Evolutionary conservation across 2,797 vertebrate species (phyloP).

Genomic region (Sardinella longiceps): DNA sequence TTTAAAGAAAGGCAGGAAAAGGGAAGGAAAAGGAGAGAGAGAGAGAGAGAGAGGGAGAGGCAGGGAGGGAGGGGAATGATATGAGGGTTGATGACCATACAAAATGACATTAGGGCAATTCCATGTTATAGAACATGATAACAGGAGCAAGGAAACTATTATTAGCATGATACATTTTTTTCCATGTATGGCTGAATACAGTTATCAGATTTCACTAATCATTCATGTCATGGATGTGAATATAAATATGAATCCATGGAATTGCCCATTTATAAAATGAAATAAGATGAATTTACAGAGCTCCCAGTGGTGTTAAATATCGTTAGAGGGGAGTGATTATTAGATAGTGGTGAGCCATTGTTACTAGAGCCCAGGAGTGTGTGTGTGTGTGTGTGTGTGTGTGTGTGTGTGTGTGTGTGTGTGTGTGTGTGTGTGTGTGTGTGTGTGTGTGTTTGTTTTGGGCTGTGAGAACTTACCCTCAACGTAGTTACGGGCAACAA

Average conservation of each 20-base stretch:
- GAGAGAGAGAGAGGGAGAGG: slow-evolving; percentile 34
- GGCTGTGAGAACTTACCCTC: slow-evolving; percentile 77
- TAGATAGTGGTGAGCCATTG: background rate
- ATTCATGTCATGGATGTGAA: no score
- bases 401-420: background rate
- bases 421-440: background rate
- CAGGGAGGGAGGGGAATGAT: background rate
- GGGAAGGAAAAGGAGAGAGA: slow-evolving; percentile 30
- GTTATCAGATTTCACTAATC: no score
- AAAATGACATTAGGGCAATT: background rate
- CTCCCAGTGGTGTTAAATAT: no score
- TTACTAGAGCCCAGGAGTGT: no score
- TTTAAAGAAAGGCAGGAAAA: slow-evolving; percentile 9
- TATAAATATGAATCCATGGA: no score
- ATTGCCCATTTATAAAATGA: background rate
- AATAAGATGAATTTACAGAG: background rate
- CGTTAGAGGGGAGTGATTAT: background rate
- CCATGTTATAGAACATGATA: no score
- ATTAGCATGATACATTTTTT: no score
- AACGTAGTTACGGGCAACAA: slow-evolving; percentile 87
- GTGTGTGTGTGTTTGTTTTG: background rate
- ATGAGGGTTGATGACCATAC: background rate
- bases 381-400: no score
- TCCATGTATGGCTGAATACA: no score
- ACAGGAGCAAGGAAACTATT: no score